Conservation (phyloP, 2,888 invertebrate genomes). For the Drosophila phalerata region DNA sequence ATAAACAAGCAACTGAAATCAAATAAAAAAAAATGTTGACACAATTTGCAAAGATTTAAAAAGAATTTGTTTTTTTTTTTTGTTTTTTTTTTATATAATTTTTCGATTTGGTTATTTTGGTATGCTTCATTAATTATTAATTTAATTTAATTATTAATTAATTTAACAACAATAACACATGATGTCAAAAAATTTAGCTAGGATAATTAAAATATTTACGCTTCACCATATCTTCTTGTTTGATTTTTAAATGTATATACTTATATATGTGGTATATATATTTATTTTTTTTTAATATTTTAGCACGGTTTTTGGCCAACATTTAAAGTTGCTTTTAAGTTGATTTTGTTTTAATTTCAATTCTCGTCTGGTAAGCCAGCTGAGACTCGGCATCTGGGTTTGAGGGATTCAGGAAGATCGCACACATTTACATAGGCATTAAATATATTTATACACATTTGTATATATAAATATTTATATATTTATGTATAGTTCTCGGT, state of each 20-base stretch:
- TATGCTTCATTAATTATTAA: conserved; percentile 35
- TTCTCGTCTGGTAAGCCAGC: conserved; percentile 19
- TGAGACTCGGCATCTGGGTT: conserved; percentile 26
- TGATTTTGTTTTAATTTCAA: conserved; percentile 2
- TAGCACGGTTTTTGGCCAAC: conserved; percentile 53
- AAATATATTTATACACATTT: conserved; percentile 8
- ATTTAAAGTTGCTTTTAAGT: conserved; percentile 28
- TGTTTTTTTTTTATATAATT: conserved; percentile 12
- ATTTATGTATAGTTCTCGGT: conserved; percentile 3
- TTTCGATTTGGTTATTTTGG: conserved; percentile 34
- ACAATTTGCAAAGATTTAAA: conserved; percentile 20
- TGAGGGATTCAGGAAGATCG: conserved; percentile 15
- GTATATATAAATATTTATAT: not conserved
- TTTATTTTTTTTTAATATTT: conserved; percentile 27
- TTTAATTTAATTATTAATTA: conserved; percentile 47
- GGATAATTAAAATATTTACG: conserved; percentile 66
- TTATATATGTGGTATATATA: conserved; percentile 3
- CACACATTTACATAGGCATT: conserved; percentile 23
- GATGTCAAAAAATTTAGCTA: conserved; percentile 71
- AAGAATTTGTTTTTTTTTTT: not conserved
- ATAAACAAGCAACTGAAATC: conserved; percentile 8
- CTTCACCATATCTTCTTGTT: conserved; percentile 7
- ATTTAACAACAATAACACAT: conserved; percentile 74
- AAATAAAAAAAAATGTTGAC: conserved; percentile 11
- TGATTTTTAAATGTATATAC: conserved; percentile 20